Base-by-base conservation (phyloP, 2,113 vertebrate genomes). In the Murina feae region DNA sequence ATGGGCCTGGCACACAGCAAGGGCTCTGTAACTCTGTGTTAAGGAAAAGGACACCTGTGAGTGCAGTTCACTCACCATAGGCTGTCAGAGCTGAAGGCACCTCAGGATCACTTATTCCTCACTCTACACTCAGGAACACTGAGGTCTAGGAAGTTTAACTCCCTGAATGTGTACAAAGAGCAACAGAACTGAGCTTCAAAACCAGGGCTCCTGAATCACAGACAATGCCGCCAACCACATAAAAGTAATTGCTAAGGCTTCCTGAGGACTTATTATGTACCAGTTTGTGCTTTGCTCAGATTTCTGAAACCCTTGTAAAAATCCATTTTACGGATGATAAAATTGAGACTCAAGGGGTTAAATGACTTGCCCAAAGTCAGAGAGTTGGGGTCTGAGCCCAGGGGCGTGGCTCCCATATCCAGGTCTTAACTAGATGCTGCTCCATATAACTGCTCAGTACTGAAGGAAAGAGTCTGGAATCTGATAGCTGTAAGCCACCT, bases 361-460 rank as follows among this genome's bases (percentile, higher is more conserved):
- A 79, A 32, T 14, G n/a, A 37, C 37, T 58, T 53, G 39, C 6
- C 9, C 14, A 9, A 60, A 13, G 53, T 72, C 60, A 42, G 47
- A 21, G 11, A 55, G 75, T 16, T 68, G 60, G n/a, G 71, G 44
- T 60, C 28, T 49, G 35, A 81, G 37, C 20, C 37, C 7, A 5
- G 74, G 17, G 4, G 5, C 3, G 4, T 1, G 74, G 74, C 37
- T 79, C 80, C 42, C 9, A 35, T 4, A 5, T 21, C 25, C 2
- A 2, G 9, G 37, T 30, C 32, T 85, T 17, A 7, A 35, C 10
- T 9, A 25, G 2, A 1, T 0, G 0, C 39, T 53, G 17, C 32
- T 71, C 74, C 30, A 7, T 28, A 9, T n/a, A 7, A 28, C 23
- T 0, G 5, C 35, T 23, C 0, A 3, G 81, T 9, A 10, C 1